Percentiles rank a stretch among this genome's conserved stretches.
Evolutionary conservation across 2,797 vertebrate genomes (phyloP).

Genomic region (Anolis apletophallus): DNA sequence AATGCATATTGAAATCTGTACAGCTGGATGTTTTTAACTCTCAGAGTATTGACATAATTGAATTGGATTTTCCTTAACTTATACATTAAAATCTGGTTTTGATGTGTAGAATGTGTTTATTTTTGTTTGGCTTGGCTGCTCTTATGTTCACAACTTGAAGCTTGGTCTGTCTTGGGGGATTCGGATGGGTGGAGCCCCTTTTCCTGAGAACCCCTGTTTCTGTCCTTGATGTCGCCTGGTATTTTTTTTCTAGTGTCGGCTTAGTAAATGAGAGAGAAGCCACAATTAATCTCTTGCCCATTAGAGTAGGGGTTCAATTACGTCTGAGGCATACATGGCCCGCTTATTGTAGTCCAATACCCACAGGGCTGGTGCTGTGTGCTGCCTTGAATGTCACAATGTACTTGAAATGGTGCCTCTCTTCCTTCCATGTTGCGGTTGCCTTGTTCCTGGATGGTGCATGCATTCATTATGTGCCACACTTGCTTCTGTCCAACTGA

Average conservation of each 20-base stretch:
- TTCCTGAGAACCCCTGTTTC: background rate
- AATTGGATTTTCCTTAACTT: background rate
- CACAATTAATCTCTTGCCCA: background rate
- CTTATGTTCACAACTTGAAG: background rate
- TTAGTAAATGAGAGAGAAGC: background rate
- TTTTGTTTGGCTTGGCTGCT: background rate
- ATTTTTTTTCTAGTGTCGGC: background rate
- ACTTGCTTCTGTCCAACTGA: background rate
- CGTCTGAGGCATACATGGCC: background rate
- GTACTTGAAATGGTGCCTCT: background rate
- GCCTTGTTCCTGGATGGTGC: background rate
- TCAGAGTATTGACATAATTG: background rate
- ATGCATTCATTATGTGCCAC: background rate
- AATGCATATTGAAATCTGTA: background rate
- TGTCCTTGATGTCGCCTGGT: background rate
- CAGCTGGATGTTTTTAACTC: background rate
- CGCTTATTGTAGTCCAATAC: background rate
- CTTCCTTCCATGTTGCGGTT: background rate
- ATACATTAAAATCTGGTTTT: conserved; percentile 28
- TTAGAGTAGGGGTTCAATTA: background rate
- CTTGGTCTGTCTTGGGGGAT: background rate
- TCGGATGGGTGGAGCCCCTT: background rate
- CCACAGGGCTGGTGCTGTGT: background rate
- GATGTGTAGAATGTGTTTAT: background rate
- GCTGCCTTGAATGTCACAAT: background rate